A percentile compares a stretch with the other conserved stretches of the same genome.
phyloP scores from a whole-genome alignment of 2,888 invertebrate genomes.

The Chouioia cunea region DNA sequence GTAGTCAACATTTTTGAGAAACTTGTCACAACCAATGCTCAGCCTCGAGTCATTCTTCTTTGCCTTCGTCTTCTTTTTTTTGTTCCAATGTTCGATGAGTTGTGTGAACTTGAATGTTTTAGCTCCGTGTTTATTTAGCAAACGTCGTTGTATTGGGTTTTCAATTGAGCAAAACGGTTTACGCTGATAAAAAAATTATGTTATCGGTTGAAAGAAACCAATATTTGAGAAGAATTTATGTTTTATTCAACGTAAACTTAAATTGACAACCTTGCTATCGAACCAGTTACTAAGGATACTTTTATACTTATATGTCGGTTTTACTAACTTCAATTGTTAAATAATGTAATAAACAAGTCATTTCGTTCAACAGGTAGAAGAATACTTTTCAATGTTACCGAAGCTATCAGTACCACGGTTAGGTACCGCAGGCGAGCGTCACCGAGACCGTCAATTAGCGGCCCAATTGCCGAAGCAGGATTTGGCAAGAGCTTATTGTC shows the following conservation, averaged over 20 bases:
- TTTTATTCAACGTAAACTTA: too few relatives aligned
- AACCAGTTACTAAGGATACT: background rate
- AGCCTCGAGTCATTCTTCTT: slow-evolving; percentile 31
- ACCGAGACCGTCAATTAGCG: slow-evolving; percentile 85
- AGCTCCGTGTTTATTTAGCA: slow-evolving; percentile 17
- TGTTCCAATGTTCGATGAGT: slow-evolving; percentile 14
- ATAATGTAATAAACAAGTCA: too few relatives aligned
- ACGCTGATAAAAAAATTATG: too few relatives aligned
- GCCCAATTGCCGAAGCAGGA: slow-evolving; percentile 95
- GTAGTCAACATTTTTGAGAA: slow-evolving; percentile 61
- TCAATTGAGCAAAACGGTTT: too few relatives aligned
- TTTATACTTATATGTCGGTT: too few relatives aligned
- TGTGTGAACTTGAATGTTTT: slow-evolving; percentile 28
- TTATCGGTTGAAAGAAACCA: too few relatives aligned
- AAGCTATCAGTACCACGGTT: slow-evolving; percentile 76
- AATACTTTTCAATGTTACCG: slow-evolving; percentile 92
- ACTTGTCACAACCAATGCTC: slow-evolving; percentile 54
- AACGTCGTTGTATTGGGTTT: background rate
- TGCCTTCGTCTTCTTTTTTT: background rate
- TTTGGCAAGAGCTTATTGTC: slow-evolving; percentile 89
- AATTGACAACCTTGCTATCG: too few relatives aligned
- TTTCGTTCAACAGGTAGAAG: slow-evolving; percentile 79
- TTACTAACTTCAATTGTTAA: too few relatives aligned
- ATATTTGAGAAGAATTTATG: too few relatives aligned
- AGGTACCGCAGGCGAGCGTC: slow-evolving; percentile 84